phyloP scores from a whole-genome alignment of 2,797 vertebrate species.

The Acropternis orthonyx region DNA sequence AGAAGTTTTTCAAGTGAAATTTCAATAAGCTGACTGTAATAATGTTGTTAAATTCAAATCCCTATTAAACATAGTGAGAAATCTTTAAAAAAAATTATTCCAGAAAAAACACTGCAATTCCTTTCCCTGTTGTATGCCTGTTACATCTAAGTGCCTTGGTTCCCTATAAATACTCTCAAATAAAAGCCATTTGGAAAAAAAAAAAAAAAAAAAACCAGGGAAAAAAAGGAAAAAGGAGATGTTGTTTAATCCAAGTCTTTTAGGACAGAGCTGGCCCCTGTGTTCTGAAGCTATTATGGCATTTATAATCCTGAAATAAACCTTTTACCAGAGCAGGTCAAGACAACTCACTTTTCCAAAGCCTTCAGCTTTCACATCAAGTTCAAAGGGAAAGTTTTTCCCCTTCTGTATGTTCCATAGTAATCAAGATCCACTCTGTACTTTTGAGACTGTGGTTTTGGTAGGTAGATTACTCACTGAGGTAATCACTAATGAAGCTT shows the following conservation, averaged over 20 bases:
- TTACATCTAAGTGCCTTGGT: not conserved
- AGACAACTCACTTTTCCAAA: not conserved
- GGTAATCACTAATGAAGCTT: not conserved
- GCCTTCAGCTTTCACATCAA: not conserved
- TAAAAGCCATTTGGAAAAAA: not conserved
- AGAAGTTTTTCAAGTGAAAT: not conserved
- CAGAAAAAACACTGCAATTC: not conserved
- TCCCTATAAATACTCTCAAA: not conserved
- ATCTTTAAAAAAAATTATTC: not conserved
- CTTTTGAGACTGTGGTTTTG: not conserved
- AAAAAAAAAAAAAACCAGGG: too few relatives aligned
- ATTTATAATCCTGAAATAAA: not conserved
- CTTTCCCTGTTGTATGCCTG: accelerated
- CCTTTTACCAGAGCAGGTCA: not conserved
- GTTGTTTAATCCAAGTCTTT: not conserved
- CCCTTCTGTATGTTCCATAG: not conserved
- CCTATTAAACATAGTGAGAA: not conserved
- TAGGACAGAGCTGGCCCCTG: not conserved
- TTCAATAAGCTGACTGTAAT: not conserved
- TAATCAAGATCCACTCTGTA: not conserved
- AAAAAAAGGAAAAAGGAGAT: too few relatives aligned
- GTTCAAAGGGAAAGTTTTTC: not conserved
- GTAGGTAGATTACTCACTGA: not conserved
- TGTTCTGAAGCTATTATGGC: not conserved
- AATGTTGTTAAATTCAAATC: not conserved